Base-by-base conservation (phyloP, 2,113 vertebrate species). In the Panthera leo region DNA sequence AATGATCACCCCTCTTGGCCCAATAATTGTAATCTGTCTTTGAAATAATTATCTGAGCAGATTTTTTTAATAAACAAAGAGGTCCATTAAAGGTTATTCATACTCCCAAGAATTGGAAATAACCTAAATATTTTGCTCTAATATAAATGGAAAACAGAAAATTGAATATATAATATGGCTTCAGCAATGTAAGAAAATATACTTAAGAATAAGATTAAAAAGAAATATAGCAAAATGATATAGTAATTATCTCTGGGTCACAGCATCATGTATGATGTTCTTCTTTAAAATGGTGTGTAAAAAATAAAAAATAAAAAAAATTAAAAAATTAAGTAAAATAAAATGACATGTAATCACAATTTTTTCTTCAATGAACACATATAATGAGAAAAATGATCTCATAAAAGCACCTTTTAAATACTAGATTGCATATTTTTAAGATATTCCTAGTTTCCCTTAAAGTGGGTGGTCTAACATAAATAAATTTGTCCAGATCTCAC, bases 371-470 rank as follows among this genome's bases (percentile, higher is more conserved):
- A 51, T 91, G 58, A 70, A 13, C 16, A 75, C 7, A 84, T 68
- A 76, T 15, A 96, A 71, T 92, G 27, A 92, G 39, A 87, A 97
- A 95, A 91, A 88, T 70, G 8, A 95, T 87, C 63, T 67, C 61
- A 75, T 89, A 82, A 92, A 87, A 91, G 2, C 16, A 78, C 19
- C 5, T 88, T 94, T 89, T 70, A 92, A 95, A 80, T 87, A 84
- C n/a, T 80, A 87, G 27, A 8, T 94, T 89, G 79, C 61, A 3
- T 61, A 14, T 31, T 90, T 53, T 88, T 89, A 61, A 96, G 89
- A 92, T 45, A 94, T 42, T 92, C 27, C 34, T 70, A 86, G 42
- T 55, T 86, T 83, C 36, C 65, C 36, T 78, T 13, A 61, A 85
- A 91, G 31, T 63, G 21, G 29, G 9, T 75, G 87, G n/a, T 87